Evolutionary conservation across 2,113 vertebrate genomes (phyloP).

Genomic region (Erythrolamprus reginae): DNA sequence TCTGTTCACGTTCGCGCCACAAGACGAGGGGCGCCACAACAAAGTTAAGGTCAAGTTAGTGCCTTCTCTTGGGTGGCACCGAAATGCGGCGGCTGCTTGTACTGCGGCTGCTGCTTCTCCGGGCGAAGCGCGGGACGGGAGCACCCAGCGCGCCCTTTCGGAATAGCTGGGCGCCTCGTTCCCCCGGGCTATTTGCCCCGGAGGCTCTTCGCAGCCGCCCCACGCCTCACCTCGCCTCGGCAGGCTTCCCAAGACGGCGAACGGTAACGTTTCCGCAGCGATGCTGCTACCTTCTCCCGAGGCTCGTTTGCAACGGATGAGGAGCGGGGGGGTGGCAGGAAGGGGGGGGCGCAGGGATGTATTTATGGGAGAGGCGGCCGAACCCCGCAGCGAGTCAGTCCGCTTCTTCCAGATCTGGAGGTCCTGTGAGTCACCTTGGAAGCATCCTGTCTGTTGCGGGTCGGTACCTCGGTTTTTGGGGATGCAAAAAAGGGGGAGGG

Average conservation of each 20-base stretch:
- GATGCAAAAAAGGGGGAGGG: background rate
- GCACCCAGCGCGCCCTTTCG: background rate
- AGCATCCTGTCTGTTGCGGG: no score
- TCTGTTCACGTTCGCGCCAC: slow-evolving; percentile 79
- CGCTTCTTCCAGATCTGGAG: background rate
- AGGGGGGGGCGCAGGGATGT: fast-evolving
- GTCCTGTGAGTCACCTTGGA: background rate
- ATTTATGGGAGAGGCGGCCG: background rate
- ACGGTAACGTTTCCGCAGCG: slow-evolving; percentile 65
- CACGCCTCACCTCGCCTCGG: slow-evolving; percentile 40
- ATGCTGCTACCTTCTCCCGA: background rate
- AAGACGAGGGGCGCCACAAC: slow-evolving; percentile 86
- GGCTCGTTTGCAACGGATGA: background rate
- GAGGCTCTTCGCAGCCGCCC: slow-evolving; percentile 52
- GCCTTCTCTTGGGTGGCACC: slow-evolving; percentile 78
- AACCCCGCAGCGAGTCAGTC: background rate
- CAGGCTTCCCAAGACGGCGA: slow-evolving; percentile 56
- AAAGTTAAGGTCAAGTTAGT: slow-evolving; percentile 99
- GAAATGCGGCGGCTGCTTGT: slow-evolving; percentile 60
- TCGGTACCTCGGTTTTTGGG: slow-evolving; percentile 7
- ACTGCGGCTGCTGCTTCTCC: background rate
- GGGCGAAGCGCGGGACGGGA: background rate
- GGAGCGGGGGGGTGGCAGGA: background rate
- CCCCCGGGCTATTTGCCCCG: slow-evolving; percentile 31
- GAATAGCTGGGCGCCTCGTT: slow-evolving; percentile 22